These are phyloP conservation scores for Syrista parreyssii DNA, from an alignment of 2,888 invertebrate genomes.

Conservation along the genomic window DNA sequence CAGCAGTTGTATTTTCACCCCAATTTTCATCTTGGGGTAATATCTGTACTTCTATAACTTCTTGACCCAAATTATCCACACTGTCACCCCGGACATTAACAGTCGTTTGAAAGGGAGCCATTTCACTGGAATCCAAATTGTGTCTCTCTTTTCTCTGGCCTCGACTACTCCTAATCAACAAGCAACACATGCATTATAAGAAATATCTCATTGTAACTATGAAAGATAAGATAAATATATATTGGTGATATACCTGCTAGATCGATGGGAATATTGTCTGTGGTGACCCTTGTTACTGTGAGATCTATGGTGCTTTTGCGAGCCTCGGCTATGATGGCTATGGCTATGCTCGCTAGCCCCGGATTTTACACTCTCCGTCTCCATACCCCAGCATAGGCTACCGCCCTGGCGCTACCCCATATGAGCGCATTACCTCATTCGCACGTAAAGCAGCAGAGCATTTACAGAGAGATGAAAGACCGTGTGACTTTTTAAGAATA, in stretches of 20 bases:
- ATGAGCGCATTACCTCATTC: constrained; percentile 53
- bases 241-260: constrained; percentile 70
- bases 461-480: constrained; percentile 14
- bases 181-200: constrained; percentile 35
- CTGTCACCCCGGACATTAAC: constrained; percentile 76
- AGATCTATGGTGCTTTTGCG: constrained; percentile 57
- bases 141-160: constrained; percentile 74
- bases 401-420: constrained; percentile 67
- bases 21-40: constrained; percentile 97
- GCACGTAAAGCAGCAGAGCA: constrained; percentile 24
- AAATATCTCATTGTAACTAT: background rate
- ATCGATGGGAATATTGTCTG: constrained; percentile 75
- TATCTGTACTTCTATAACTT: constrained; percentile 96
- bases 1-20: constrained; percentile 98
- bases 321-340: constrained; percentile 64
- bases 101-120: constrained; percentile 90
- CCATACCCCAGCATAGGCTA: constrained; percentile 74
- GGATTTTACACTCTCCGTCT: constrained; percentile 94
- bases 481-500: background rate
- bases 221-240: background rate
- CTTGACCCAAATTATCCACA: constrained; percentile 86
- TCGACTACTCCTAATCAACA: constrained; percentile 71
- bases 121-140: constrained; percentile 69
- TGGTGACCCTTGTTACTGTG: constrained; percentile 68
- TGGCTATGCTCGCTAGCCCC: constrained; percentile 84